A percentile compares a stretch with the other conserved stretches of the same genome.
Conservation (phyloP, 2,888 invertebrate genomes). For the Drosophila basisetae region DNA sequence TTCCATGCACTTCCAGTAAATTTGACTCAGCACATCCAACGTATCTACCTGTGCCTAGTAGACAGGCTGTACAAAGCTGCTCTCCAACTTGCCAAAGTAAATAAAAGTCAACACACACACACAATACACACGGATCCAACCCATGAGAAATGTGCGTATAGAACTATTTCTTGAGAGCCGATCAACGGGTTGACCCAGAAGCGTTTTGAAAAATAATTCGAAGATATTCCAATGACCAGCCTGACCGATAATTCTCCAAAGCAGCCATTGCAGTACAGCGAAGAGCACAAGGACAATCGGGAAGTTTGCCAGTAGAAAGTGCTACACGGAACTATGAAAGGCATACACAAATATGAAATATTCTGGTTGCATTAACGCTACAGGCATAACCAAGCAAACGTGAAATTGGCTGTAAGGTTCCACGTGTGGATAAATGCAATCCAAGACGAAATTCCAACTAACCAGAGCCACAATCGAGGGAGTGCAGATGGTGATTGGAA, state of each 20-base stretch:
- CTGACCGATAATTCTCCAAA: not conserved
- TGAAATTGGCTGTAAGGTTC: constrained; percentile 71
- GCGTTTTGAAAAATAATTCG: constrained; percentile 74
- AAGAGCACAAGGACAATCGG: constrained; percentile 36
- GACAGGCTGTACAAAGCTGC: constrained; percentile 78
- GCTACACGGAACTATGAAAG: constrained; percentile 70
- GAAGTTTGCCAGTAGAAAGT: constrained; percentile 61
- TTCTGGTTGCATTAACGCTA: constrained; percentile 73
- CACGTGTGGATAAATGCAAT: constrained; percentile 51
- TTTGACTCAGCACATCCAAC: constrained; percentile 56
- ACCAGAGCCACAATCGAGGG: not conserved
- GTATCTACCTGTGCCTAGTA: constrained; percentile 76
- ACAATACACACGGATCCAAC: constrained; percentile 66
- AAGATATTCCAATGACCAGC: constrained; percentile 65
- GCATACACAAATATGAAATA: constrained; percentile 77
- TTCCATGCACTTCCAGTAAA: constrained; percentile 63
- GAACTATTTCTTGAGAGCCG: constrained; percentile 68
- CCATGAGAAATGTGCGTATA: constrained; percentile 74
- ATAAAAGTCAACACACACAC: constrained; percentile 73
- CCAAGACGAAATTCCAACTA: constrained; percentile 53
- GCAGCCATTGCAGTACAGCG: no score
- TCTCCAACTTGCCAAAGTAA: constrained; percentile 83
- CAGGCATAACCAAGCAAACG: constrained; percentile 79
- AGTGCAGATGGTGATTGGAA: not conserved
- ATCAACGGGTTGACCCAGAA: constrained; percentile 75